These are phyloP conservation scores for Steinernema scapterisci DNA, from an alignment of 2,888 invertebrate genomes.

Conservation along the genomic window DNA sequence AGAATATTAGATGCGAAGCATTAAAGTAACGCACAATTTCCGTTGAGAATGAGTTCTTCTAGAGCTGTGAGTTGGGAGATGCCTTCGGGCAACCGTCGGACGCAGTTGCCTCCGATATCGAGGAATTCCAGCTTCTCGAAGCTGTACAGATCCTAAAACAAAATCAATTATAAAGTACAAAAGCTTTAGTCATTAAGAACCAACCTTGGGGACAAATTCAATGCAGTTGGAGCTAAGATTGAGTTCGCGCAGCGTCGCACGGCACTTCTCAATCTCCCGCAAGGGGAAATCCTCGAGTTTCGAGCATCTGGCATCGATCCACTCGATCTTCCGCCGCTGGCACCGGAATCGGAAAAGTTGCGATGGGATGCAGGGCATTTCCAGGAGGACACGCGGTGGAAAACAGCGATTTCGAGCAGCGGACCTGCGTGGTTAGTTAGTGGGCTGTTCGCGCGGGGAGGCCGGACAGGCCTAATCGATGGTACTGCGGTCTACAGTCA, in stretches of 20 bases:
- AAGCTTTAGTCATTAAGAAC: neutral
- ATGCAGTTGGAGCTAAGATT: constrained; percentile 27
- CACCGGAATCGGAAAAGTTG: constrained; percentile 17
- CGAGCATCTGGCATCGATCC: constrained; percentile 24
- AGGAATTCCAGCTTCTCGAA: constrained; percentile 21
- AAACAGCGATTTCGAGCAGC: neutral
- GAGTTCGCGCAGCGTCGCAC: constrained; percentile 25
- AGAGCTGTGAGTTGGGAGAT: neutral
- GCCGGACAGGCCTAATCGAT: constrained; percentile 23
- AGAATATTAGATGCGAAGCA: neutral
- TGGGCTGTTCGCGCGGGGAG: constrained; percentile 15
- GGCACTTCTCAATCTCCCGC: constrained; percentile 18
- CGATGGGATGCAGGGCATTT: constrained; percentile 4
- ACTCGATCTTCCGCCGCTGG: constrained; percentile 21
- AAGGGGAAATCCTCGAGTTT: constrained; percentile 10
- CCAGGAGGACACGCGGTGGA: neutral
- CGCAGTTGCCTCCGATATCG: constrained; percentile 2
- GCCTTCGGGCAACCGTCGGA: constrained; percentile 4
- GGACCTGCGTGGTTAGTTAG: neutral
- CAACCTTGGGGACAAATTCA: constrained; percentile 20
- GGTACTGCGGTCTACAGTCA: constrained; percentile 25
- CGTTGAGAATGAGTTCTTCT: constrained; percentile 18
- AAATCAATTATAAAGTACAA: neutral
- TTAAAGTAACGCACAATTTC: neutral
- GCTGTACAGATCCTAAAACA: constrained; percentile 3